phyloP scores from a whole-genome alignment of 2,888 invertebrate genomes.

The Xestia ashworthii region DNA sequence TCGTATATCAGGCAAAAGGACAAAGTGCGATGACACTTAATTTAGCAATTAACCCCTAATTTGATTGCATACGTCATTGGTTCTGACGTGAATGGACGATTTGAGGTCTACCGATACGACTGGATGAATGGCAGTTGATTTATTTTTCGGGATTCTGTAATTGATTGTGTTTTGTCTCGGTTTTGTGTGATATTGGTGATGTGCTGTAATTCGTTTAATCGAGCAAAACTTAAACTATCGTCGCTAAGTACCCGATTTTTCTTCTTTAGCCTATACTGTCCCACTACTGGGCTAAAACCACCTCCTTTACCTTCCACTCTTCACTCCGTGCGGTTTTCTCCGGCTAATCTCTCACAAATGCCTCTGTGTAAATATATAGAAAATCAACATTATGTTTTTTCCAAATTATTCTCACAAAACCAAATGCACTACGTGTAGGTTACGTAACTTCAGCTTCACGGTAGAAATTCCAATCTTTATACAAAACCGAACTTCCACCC shows the following conservation, averaged over 20 bases:
- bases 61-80: slow-evolving; percentile 88
- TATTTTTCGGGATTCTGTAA: slow-evolving; percentile 38
- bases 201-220: not conserved
- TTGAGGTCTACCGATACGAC: slow-evolving; percentile 60
- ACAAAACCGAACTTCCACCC: not conserved
- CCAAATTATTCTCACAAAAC: not conserved
- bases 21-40: slow-evolving; percentile 86
- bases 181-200: slow-evolving; percentile 11
- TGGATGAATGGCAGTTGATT: slow-evolving; percentile 44
- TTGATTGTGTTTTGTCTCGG: slow-evolving; percentile 13
- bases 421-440: not conserved
- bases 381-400: not conserved
- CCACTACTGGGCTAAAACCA: no score
- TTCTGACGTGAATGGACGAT: slow-evolving; percentile 67
- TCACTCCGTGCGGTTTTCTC: no score
- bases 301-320: no score
- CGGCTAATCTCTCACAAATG: no score
- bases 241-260: no score
- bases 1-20: slow-evolving; percentile 86
- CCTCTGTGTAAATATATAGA: not conserved
- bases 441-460: not conserved
- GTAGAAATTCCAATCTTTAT: slow-evolving; percentile 36
- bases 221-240: no score
- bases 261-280: no score
- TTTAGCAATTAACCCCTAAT: slow-evolving; percentile 89